phyloP scores from a whole-genome alignment of 2,113 vertebrate genomes.

The Phodopus roborovskii region DNA sequence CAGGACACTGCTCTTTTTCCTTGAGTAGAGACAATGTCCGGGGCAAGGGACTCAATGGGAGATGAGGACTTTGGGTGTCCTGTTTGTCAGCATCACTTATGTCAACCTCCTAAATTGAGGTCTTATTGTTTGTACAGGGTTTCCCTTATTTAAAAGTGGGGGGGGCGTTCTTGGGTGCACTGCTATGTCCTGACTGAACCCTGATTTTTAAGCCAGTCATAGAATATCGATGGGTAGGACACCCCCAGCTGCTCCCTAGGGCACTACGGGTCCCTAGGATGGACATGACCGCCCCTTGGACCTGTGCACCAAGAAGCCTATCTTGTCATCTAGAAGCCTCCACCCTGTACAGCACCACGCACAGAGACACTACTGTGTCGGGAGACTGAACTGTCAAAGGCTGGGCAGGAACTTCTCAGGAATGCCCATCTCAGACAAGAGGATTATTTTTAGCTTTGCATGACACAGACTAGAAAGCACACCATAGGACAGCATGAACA shows the following conservation, averaged over 20 bases:
- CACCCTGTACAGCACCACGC: background rate
- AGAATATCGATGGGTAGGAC: background rate
- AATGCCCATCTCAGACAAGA: constrained; percentile 35
- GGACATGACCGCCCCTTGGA: no score
- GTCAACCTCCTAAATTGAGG: no score
- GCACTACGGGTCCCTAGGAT: background rate
- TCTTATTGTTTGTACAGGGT: background rate
- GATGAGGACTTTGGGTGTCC: no score
- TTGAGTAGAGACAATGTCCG: background rate
- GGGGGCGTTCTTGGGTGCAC: background rate
- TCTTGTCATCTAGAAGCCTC: background rate
- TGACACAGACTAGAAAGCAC: constrained; percentile 47
- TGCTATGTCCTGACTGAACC: background rate
- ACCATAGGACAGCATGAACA: constrained; percentile 8
- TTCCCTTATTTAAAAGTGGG: background rate
- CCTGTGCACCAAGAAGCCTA: background rate
- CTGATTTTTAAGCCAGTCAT: background rate
- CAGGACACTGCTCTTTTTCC: background rate
- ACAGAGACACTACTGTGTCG: background rate
- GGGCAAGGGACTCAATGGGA: background rate
- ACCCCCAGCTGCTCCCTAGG: background rate
- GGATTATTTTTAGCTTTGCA: constrained; percentile 69
- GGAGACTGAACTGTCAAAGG: background rate
- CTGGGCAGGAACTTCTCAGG: constrained; percentile 34
- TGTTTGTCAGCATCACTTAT: no score